Evolutionary conservation across 2,888 invertebrate genomes (phyloP).

Genomic region (Heliconius hortense): DNA sequence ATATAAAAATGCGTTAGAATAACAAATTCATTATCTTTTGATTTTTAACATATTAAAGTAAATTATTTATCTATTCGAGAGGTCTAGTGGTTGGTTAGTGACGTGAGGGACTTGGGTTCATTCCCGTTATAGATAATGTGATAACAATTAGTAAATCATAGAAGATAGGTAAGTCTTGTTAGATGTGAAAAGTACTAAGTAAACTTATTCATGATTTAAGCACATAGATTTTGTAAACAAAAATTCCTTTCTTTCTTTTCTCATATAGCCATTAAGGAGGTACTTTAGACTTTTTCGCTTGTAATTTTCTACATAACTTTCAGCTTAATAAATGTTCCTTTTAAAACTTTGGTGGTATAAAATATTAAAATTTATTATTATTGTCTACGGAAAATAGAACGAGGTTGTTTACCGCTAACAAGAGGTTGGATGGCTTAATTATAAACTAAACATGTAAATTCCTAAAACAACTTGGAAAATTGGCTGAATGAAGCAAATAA

Average conservation of each 20-base stretch:
- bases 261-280: background rate
- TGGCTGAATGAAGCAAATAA: background rate
- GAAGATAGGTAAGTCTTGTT: no score
- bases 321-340: constrained; percentile 23
- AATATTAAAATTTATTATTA: constrained; percentile 27
- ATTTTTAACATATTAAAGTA: background rate
- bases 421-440: constrained; percentile 12
- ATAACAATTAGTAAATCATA: background rate
- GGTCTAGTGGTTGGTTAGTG: no score
- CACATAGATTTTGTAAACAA: background rate
- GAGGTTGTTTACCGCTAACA: constrained; percentile 24
- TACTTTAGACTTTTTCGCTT: constrained; percentile 9
- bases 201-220: background rate
- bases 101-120: background rate
- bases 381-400: constrained; percentile 18
- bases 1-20: background rate
- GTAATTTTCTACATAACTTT: constrained; percentile 14
- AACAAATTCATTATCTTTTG: background rate
- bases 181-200: no score
- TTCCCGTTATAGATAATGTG: background rate
- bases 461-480: constrained; percentile 14
- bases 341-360: constrained; percentile 14
- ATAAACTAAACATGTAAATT: constrained; percentile 22
- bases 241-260: background rate
- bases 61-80: no score